Percentiles rank a stretch among this genome's conserved stretches.
Evolutionary conservation across 2,888 invertebrate genomes (phyloP).

Genomic region (Autographa gamma): DNA sequence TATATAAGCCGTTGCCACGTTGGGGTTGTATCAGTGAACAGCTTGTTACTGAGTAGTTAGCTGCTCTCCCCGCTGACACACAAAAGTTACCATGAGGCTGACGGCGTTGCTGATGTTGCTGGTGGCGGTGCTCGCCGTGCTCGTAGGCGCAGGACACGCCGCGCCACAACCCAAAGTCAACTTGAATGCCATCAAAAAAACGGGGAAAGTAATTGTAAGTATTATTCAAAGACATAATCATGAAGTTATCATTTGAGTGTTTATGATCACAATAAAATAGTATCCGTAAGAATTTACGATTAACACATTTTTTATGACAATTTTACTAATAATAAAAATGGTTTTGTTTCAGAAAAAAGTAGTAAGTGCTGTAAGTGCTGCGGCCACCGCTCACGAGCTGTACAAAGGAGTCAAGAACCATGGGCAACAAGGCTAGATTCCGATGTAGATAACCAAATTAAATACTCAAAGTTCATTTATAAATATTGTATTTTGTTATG

Average conservation of each 20-base stretch:
- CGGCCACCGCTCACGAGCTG: neutral
- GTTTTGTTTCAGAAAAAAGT: neutral
- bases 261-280: no score
- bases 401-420: neutral
- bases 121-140: neutral
- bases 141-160: neutral
- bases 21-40: neutral
- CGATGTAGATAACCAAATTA: neutral
- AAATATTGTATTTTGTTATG: neutral
- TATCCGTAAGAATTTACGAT: no score
- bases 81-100: neutral
- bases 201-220: conserved; percentile 1
- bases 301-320: no score
- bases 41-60: neutral
- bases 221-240: neutral
- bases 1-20: neutral
- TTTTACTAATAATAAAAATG: neutral
- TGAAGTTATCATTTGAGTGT: neutral
- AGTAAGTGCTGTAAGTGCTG: neutral
- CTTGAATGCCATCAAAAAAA: neutral
- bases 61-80: neutral
- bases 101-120: conserved; percentile 1
- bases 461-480: neutral
- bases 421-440: neutral
- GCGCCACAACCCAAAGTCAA: neutral